Evolutionary conservation across 2,888 invertebrate genomes (phyloP).

Genomic region (Alcis repandata): DNA sequence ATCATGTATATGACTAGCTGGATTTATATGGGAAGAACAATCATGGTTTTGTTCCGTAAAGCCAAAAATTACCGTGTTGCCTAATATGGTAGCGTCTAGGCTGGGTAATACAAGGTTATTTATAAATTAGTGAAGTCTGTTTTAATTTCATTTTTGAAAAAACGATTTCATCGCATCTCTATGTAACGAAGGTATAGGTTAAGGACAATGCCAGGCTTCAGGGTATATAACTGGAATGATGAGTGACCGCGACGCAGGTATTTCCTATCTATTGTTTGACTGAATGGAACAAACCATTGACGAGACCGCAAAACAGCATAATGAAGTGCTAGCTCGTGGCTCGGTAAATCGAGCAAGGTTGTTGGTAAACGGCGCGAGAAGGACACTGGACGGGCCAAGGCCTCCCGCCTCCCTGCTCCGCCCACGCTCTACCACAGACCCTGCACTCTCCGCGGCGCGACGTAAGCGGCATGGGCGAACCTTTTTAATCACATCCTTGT

Average conservation of each 20-base stretch:
- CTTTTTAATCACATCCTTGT: conserved; percentile 29
- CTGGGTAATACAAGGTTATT: too few species aligned
- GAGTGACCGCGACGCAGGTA: neutral
- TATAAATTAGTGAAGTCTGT: neutral
- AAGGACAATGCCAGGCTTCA: neutral
- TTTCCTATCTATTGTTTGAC: conserved; percentile 12
- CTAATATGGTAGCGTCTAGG: too few species aligned
- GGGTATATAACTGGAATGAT: conserved; percentile 1
- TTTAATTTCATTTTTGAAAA: neutral
- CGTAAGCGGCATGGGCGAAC: conserved; percentile 27
- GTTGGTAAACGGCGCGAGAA: conserved; percentile 69
- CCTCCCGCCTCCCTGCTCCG: conserved; percentile 63
- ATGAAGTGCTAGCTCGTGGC: conserved; percentile 35
- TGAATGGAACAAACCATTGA: conserved; percentile 19
- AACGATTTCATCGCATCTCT: neutral
- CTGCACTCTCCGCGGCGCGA: conserved; percentile 44
- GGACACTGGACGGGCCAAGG: conserved; percentile 76
- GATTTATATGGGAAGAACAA: too few species aligned
- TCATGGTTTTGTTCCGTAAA: too few species aligned
- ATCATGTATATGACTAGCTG: too few species aligned
- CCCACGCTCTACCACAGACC: conserved; percentile 53
- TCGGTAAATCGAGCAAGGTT: conserved; percentile 67
- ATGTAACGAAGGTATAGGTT: neutral
- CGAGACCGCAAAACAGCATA: conserved; percentile 24
- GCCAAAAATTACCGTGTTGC: too few species aligned